Evolutionary conservation across 2,113 vertebrate genomes (phyloP).

Genomic region (Symphodus melops): DNA sequence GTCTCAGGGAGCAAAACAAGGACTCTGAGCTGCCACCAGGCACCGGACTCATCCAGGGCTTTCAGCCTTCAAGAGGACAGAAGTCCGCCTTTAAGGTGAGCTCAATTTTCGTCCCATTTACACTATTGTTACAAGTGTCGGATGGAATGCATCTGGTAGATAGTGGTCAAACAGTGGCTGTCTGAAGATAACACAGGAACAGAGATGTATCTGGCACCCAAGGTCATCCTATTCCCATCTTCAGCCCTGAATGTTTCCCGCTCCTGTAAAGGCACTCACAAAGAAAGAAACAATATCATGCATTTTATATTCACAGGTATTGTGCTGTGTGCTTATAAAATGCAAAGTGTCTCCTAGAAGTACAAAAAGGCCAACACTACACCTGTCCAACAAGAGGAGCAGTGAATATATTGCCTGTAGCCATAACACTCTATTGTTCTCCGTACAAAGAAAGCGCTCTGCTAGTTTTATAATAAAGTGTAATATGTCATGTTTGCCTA

Average conservation of each 20-base stretch:
- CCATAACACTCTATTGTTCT: conserved; percentile 17
- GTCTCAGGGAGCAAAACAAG: conserved; percentile 85
- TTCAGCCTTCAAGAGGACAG: conserved; percentile 84
- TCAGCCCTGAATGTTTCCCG: conserved; percentile 45
- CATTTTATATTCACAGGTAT: conserved; percentile 47
- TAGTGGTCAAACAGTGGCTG: conserved; percentile 79
- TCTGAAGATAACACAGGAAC: conserved; percentile 75
- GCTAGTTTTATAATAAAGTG: conserved; percentile 20
- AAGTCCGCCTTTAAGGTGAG: conserved; percentile 84
- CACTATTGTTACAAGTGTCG: conserved; percentile 82
- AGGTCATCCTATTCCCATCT: conserved; percentile 77
- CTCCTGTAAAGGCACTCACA: conserved; percentile 45
- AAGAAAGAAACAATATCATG: conserved; percentile 58
- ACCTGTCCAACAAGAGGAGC: conserved; percentile 21
- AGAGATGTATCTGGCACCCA: conserved; percentile 74
- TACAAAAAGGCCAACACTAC: conserved; percentile 33
- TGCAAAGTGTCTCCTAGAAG: conserved; percentile 36
- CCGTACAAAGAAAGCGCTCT: conserved; percentile 5
- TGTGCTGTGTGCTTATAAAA: conserved; percentile 36
- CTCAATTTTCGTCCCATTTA: conserved; percentile 86
- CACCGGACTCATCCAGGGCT: conserved; percentile 83
- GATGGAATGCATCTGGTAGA: conserved; percentile 75
- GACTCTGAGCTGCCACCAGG: conserved; percentile 79
- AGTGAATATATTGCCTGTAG: neutral
- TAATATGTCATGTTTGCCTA: conserved; percentile 38